These are phyloP conservation scores for Zaprionus gabonicus DNA, from an alignment of 1,140 invertebrate genomes.

Conservation along the genomic window DNA sequence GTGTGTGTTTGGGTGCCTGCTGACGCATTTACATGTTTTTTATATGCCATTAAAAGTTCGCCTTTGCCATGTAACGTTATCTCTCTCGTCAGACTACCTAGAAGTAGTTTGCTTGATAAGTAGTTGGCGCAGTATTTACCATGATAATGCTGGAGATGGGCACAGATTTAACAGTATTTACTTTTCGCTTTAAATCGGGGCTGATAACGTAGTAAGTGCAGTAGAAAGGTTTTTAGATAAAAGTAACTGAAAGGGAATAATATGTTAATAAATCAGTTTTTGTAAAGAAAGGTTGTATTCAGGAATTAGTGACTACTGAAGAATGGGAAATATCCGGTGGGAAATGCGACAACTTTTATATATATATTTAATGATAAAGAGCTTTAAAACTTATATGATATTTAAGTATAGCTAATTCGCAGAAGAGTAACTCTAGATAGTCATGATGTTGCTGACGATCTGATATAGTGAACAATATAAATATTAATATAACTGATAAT, in stretches of 20 bases:
- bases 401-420: too few species aligned
- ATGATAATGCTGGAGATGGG: conserved; percentile 11
- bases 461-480: too few species aligned
- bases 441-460: too few species aligned
- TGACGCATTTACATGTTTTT: conserved; percentile 32
- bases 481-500: too few species aligned
- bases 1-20: conserved; percentile 2
- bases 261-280: not conserved
- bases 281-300: too few species aligned
- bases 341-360: too few species aligned
- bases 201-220: not conserved
- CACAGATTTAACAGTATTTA: conserved; percentile 5
- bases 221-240: not conserved
- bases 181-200: not conserved
- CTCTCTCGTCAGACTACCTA: not conserved
- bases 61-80: conserved; percentile 21
- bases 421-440: too few species aligned
- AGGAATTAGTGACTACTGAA: too few species aligned
- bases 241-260: not conserved
- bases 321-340: too few species aligned
- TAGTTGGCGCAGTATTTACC: conserved; percentile 18
- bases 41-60: conserved; percentile 46
- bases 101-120: conserved; percentile 19
- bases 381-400: too few species aligned
- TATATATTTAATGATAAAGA: not conserved